Conservation (phyloP, 2,113 vertebrate genomes). For the Malurus elegans region DNA sequence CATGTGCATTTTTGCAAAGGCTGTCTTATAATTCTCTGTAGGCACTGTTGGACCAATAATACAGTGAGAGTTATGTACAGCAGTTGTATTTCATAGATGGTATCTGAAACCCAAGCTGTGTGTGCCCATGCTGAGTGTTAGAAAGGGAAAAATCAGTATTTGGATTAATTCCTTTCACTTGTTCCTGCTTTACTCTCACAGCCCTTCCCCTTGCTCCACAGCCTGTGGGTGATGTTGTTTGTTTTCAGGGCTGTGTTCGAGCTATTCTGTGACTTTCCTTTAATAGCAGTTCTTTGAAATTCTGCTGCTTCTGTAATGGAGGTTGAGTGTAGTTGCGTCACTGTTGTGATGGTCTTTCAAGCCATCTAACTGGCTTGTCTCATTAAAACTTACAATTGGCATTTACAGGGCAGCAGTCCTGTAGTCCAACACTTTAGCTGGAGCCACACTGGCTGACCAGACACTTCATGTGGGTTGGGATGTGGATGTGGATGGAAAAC, state of each 20-base stretch:
- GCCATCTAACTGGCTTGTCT: conserved; percentile 51
- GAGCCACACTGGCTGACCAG: background rate
- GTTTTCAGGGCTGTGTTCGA: conserved; percentile 5
- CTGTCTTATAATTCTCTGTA: background rate
- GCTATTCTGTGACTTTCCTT: conserved; percentile 58
- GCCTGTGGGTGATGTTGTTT: conserved; percentile 57
- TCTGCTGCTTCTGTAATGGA: conserved; percentile 12
- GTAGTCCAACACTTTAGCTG: conserved; percentile 16
- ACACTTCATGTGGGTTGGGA: accelerated
- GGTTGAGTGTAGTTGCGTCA: background rate
- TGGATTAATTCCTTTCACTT: background rate
- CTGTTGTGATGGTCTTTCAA: conserved; percentile 62
- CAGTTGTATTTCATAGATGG: background rate
- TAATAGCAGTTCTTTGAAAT: conserved; percentile 53
- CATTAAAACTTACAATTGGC: conserved; percentile 34
- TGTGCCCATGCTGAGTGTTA: background rate
- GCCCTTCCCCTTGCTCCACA: background rate
- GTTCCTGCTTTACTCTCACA: background rate
- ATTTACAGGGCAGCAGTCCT: background rate
- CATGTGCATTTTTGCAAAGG: background rate
- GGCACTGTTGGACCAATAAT: background rate
- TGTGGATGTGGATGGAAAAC: background rate
- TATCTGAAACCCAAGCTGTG: background rate
- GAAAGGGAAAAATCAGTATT: background rate
- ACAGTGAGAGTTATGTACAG: background rate